Base-by-base conservation (phyloP, 2,797 vertebrate genomes). In the Carcharodon carcharias region DNA sequence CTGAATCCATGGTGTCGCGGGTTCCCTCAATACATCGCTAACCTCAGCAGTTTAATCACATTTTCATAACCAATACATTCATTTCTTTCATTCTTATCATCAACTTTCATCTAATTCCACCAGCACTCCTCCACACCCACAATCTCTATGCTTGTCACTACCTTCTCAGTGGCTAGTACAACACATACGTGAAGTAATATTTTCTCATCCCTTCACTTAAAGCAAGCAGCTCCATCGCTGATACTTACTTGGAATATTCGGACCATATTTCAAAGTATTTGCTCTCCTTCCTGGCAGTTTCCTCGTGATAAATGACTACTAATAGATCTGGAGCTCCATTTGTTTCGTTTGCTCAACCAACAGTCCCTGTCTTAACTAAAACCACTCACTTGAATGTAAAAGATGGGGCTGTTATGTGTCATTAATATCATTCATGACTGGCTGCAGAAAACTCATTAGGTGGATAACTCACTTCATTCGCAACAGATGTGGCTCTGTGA, bases 381-480 rank as follows among this genome's bases (percentile, higher is more conserved):
- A 35, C 69, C 50, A 31, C 69, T 77, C 69, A n/a, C 67, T 77
- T 71, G 69, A 63, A 58, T n/a, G 67, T 77, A 35, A 77, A 92
- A n/a, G 94, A 95, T 58, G 45, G 50, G 50, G 50, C 67, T 58
- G 69, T 77, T 73, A 56, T 35, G 69, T 58, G 28, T 16, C 69
- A 58, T 95, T 77, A 56, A 77, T 95, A 95, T 77, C 69, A 95
- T 77, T 95, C 69, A 56, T 77, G 67, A 95, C 50, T 58, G 94
- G 71, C 50, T 95, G 50, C 94, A 18, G 69, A 95, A 77, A 95
- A 56, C 69, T 95, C 94, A 95, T 95, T 95, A 77, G 69, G 50
- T 56, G 94, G 69, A 77, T 95, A 95, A 95, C 94, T 95, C 94
- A 56, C 31, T 95, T 77, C 50, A 95, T 77, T 95, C 69, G 35